Percentiles rank a stretch among this genome's conserved stretches.
Conservation (phyloP, 2,797 vertebrate genomes). For the Sebastiscus albofasciatus region DNA sequence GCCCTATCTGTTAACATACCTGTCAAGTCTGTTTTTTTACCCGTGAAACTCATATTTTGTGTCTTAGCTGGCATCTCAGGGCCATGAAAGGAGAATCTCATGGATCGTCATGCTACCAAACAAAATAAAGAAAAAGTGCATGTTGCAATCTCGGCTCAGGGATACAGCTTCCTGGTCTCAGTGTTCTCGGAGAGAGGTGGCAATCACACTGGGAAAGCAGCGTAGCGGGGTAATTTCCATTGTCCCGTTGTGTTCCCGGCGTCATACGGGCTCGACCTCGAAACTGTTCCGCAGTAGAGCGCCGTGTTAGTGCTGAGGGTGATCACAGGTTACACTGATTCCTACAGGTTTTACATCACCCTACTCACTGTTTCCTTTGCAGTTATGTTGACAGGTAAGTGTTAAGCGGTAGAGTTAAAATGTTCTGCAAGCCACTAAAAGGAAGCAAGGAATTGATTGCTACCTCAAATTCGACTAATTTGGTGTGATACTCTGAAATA, state of each 20-base stretch:
- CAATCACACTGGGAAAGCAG: slow-evolving; percentile 1
- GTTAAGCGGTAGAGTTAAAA: neutral
- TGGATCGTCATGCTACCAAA: slow-evolving; percentile 29
- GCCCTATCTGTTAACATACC: slow-evolving; percentile 17
- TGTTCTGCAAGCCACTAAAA: slow-evolving; percentile 23
- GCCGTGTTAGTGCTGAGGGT: neutral
- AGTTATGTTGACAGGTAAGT: slow-evolving; percentile 2
- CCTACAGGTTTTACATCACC: slow-evolving; percentile 29
- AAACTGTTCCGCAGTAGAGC: neutral
- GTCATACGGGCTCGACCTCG: slow-evolving; percentile 20
- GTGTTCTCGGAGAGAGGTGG: neutral
- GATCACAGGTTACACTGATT: slow-evolving; percentile 39
- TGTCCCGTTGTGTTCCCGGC: slow-evolving; percentile 16
- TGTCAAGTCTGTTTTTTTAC: slow-evolving; percentile 14
- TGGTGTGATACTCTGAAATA: slow-evolving; percentile 3
- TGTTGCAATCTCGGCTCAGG: slow-evolving; percentile 15
- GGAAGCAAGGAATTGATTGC: slow-evolving; percentile 10
- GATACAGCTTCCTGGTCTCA: neutral
- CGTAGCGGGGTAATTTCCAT: slow-evolving; percentile 20
- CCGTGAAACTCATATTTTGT: slow-evolving; percentile 9
- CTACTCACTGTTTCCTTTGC: neutral
- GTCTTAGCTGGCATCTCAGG: slow-evolving; percentile 5
- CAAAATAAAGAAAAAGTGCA: neutral
- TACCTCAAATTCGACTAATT: slow-evolving; percentile 7
- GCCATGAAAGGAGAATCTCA: slow-evolving; percentile 45